phyloP scores from a whole-genome alignment of 2,888 invertebrate species.

The Alviniconcha strummeri region DNA sequence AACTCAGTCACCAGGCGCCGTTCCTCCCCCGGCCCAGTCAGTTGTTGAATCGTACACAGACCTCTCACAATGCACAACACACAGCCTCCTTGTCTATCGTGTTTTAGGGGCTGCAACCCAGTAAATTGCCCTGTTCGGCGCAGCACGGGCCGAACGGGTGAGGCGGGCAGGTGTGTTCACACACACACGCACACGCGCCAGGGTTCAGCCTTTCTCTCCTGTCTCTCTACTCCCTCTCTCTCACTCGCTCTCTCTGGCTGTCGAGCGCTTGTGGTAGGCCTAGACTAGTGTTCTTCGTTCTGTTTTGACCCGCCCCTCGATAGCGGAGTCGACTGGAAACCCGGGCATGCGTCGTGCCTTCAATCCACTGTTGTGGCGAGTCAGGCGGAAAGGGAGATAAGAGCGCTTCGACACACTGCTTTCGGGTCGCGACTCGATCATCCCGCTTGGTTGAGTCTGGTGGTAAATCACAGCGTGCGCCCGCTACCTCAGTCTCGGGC shows the following conservation, averaged over 20 bases:
- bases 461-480: not conserved
- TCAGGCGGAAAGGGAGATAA: slow-evolving; percentile 24
- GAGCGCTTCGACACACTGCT: slow-evolving; percentile 4
- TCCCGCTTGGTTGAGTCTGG: slow-evolving; percentile 5
- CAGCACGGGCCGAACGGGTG: not conserved
- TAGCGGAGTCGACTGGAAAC: not conserved
- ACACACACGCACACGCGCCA: no score
- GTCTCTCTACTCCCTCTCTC: not conserved
- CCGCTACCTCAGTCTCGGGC: not conserved
- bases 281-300: no score
- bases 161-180: slow-evolving; percentile 2
- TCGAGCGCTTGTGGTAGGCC: no score
- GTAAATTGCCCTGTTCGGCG: slow-evolving; percentile 9
- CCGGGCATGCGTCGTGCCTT: not conserved
- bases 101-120: slow-evolving; percentile 5
- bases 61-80: slow-evolving; percentile 22
- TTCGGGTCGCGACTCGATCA: slow-evolving; percentile 7
- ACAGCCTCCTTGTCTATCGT: slow-evolving; percentile 3
- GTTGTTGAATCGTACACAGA: slow-evolving; percentile 4
- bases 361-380: not conserved
- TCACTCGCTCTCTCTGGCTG: not conserved
- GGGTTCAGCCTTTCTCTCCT: no score
- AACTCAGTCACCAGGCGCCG: no score
- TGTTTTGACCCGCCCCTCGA: not conserved
- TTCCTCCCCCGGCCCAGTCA: no score